Evolutionary conservation across 2,797 vertebrate species (phyloP).

Genomic region (Pristis pectinata): DNA sequence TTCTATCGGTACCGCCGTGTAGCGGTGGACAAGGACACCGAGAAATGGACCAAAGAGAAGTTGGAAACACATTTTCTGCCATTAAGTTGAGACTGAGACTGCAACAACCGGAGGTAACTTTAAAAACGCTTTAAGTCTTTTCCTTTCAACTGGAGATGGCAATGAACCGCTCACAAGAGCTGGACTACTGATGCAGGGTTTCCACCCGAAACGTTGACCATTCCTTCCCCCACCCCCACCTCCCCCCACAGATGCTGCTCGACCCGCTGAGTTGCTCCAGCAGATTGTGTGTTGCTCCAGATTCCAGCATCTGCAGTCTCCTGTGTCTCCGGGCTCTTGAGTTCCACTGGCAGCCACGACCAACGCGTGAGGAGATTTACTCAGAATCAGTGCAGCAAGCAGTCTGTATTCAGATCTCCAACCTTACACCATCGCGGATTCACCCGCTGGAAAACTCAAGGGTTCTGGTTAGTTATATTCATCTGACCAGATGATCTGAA

Average conservation of each 20-base stretch:
- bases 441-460: no score
- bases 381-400: constrained; percentile 48
- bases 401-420: background rate
- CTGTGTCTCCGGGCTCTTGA: no score
- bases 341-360: constrained; percentile 61
- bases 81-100: constrained; percentile 80
- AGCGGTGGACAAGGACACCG: constrained; percentile 89
- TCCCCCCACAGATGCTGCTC: no score
- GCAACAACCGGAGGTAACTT: constrained; percentile 68
- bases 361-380: constrained; percentile 75
- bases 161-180: constrained; percentile 66
- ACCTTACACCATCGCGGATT: no score
- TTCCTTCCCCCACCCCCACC: no score
- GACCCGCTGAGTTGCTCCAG: no score
- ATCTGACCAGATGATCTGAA: background rate
- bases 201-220: no score
- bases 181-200: constrained; percentile 73
- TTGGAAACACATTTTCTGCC: constrained; percentile 53
- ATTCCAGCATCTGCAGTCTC: no score
- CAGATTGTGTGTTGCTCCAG: no score
- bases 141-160: constrained; percentile 74
- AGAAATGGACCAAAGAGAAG: constrained; percentile 85
- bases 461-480: background rate
- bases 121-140: constrained; percentile 78
- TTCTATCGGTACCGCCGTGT: constrained; percentile 88